These are phyloP conservation scores for Choristoneura rosaceana DNA, from an alignment of 2,888 invertebrate species.

Conservation along the genomic window DNA sequence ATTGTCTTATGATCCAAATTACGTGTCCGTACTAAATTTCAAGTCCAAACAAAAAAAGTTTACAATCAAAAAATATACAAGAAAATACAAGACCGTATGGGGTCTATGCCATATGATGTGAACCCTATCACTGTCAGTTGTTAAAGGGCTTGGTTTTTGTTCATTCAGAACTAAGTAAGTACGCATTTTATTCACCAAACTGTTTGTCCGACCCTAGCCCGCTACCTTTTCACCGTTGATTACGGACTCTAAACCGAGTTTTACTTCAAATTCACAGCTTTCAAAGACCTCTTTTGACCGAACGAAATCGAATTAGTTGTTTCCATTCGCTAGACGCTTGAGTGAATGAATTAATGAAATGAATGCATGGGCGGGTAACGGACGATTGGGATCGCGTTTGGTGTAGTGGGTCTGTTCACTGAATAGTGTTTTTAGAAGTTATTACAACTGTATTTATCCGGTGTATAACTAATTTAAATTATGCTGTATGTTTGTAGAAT, in stretches of 20 bases:
- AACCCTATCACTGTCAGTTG: no score
- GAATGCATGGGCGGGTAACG: slow-evolving; percentile 52
- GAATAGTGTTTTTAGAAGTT: not conserved
- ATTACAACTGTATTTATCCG: not conserved
- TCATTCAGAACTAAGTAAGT: not conserved
- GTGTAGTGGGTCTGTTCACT: slow-evolving; percentile 12
- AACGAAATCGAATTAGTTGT: slow-evolving; percentile 54
- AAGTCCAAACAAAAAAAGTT: no score
- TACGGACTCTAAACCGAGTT: not conserved
- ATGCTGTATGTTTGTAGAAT: no score
- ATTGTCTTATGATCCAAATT: no score
- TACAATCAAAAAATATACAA: no score
- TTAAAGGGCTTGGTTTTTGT: not conserved
- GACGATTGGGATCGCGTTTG: slow-evolving; percentile 52
- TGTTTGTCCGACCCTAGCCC: not conserved
- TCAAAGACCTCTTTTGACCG: slow-evolving; percentile 51
- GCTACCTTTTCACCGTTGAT: slow-evolving; percentile 12
- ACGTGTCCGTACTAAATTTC: no score
- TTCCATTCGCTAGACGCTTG: slow-evolving; percentile 49
- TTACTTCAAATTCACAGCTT: slow-evolving; percentile 22
- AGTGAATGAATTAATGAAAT: slow-evolving; percentile 43
- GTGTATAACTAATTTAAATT: no score
- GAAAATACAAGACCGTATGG: no score
- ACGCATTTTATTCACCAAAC: not conserved
- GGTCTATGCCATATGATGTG: no score